Evolutionary conservation across 2,797 vertebrate genomes (phyloP), one percentile per base, ranked within the genome.

Genomic region (Saguinus oedipus): DNA sequence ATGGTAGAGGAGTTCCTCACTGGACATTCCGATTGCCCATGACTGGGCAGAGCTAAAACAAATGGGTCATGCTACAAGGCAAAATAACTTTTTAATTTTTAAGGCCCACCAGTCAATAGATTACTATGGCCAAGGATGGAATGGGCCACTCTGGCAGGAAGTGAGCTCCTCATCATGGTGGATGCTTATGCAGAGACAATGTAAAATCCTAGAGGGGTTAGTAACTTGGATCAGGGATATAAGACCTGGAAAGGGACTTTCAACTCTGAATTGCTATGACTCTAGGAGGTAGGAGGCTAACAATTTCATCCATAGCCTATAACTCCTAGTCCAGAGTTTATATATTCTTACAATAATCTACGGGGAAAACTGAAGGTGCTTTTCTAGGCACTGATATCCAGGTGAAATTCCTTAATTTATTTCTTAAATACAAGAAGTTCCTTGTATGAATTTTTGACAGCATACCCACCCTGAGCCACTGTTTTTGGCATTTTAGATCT

Each of bases 381-480:
- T 81, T 86, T 84, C 53, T 26, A 95, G 64, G 7, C 68, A 53
- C 48, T 95, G 36, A 79, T 5, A 85, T 79, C 64, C 36, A 96
- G 26, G 59, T 24, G 30, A 95, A 92, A 90, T 92, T 94, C 24
- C 55, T 95, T 76, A 91, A 82, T 74, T 87, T 1, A 39, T 46
- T 95, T 90, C 48, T 90, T 91, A 85, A 80, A 68, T n/a, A n/a
- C 39, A 81, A 83, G 30, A 96, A 64, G 50, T 78, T 96, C 30
- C 88, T 75, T 74, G 15, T 88, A 30, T 76, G 59, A 3, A 15
- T 92, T 46, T 39, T 78, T 87, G 46, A 79, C n/a, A 88, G 53
- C 27, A 15, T 87, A 83, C 12, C 9, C 36, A 94, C 14, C 6
- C 72, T 82, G 74, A 85, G 10, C 44, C 94, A 27, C 57, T 57